Conservation (phyloP, 2,113 vertebrate species). For the Holacanthus passer region DNA sequence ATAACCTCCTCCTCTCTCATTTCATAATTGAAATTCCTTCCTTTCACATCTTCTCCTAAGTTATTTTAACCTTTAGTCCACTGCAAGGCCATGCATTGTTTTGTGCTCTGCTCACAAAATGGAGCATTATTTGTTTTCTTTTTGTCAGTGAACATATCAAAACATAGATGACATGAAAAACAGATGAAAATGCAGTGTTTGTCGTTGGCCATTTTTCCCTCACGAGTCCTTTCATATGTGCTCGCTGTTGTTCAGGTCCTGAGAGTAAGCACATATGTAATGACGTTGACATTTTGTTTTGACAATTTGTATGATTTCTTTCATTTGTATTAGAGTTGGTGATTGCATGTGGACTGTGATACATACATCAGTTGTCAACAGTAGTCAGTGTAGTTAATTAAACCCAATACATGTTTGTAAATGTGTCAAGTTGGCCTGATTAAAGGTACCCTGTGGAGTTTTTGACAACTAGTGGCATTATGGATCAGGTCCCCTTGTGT, state of each 20-base stretch:
- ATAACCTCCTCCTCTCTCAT: slow-evolving; percentile 44
- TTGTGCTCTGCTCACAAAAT: slow-evolving; percentile 42
- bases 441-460: slow-evolving; percentile 54
- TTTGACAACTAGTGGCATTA: not conserved
- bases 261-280: slow-evolving; percentile 62
- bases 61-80: slow-evolving; percentile 36
- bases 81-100: slow-evolving; percentile 33
- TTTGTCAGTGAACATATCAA: slow-evolving; percentile 47
- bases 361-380: not conserved
- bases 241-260: slow-evolving; percentile 24
- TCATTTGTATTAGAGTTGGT: slow-evolving; percentile 51
- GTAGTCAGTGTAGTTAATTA: slow-evolving; percentile 3
- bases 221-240: slow-evolving; percentile 64
- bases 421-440: not conserved
- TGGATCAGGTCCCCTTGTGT: not conserved
- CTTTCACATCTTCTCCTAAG: slow-evolving; percentile 17
- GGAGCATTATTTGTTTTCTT: slow-evolving; percentile 17
- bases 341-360: slow-evolving; percentile 35
- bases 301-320: slow-evolving; percentile 45
- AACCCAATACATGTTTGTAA: not conserved
- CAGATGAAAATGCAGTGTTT: slow-evolving; percentile 19
- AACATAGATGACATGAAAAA: slow-evolving; percentile 4
- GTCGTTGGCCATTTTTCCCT: slow-evolving; percentile 44
- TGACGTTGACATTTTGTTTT: slow-evolving; percentile 37
- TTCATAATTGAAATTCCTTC: slow-evolving; percentile 29